Conservation (phyloP, 2,113 vertebrate genomes). For the Pseudorasbora parva region DNA sequence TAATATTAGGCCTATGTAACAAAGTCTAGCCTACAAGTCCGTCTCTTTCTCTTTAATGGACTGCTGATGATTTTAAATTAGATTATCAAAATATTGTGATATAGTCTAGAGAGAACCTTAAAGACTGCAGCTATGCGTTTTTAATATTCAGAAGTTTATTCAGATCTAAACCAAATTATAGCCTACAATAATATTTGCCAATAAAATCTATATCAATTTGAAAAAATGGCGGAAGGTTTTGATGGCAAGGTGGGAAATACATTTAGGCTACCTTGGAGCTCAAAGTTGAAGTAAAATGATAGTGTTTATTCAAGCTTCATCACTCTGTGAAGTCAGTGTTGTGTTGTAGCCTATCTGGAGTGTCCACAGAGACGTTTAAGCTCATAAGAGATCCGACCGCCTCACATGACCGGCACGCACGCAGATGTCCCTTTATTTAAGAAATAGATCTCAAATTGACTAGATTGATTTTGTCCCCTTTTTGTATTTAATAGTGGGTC, state of each 20-base stretch:
- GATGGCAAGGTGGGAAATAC: not conserved
- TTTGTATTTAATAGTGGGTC: constrained; percentile 57
- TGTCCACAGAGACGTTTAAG: constrained; percentile 15
- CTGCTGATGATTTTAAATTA: not conserved
- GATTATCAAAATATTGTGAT: not conserved
- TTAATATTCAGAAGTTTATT: too few species aligned
- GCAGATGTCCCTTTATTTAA: constrained; percentile 57
- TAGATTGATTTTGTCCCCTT: constrained; percentile 61
- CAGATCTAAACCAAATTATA: not conserved
- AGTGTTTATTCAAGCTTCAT: constrained; percentile 1
- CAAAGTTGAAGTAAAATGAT: not conserved
- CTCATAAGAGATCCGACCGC: not conserved
- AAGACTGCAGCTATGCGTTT: not conserved
- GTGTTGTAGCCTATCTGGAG: not conserved
- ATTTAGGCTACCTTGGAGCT: not conserved
- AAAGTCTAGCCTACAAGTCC: too few species aligned
- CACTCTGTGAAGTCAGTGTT: not conserved
- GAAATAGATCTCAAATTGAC: constrained; percentile 63
- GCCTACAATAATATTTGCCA: not conserved
- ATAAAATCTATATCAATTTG: not conserved
- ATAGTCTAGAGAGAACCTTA: not conserved
- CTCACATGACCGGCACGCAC: constrained; percentile 41
- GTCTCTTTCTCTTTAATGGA: not conserved
- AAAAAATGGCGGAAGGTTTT: not conserved
- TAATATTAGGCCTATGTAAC: not conserved